Base-by-base conservation (phyloP, 2,888 invertebrate genomes). In the Epirrhoe alternata region DNA sequence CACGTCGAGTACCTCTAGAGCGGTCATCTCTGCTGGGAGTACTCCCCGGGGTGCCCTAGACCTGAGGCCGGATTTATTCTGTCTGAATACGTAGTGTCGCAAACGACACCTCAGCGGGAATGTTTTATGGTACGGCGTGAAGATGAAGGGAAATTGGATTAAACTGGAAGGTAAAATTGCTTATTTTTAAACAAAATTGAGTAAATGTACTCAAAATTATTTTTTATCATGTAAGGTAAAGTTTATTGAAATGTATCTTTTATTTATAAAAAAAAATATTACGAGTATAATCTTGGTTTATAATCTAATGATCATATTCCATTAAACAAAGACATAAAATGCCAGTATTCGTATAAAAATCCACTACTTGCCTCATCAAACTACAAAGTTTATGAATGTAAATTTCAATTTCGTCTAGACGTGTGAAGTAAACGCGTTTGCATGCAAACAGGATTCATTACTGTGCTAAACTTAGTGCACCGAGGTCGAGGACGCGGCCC, bases 21-120 rank as follows among this genome's bases (percentile, higher is more conserved):
- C 90, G 92, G 92, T 92, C 92, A 92, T 91, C 92, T 89, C 90
- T 79, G 84, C 82, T 81, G 84, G 83, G 86, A 93, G 90, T 81
- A 88, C 88, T 91, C 93, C 92, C 93, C 70, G 67, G 92, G 90
- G 93, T 77, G 84, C 83, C 81, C 86, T 90, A 87, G 84, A 86
- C 88, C 85, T 85, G 83, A 83, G 83, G 80, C 83, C 83, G 89
- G 90, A 91, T 91, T 92, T 91, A 92, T 92, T 88, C 87, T 84
- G 81, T 86, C 87, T 86, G 88, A 87, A 88, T 86, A 86, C 78
- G 76, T 74, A 74, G 77, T 80, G 84, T 83, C 80, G 80, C 80
- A 83, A 87, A 89, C 85, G 87, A 86, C 87, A 87, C 89, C 88
- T 86, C 80, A 79, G 90, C 76, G 87, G 83, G 81, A 83, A 85